phyloP scores from a whole-genome alignment of 2,797 vertebrate genomes.

The Halcyon leucocephala region DNA sequence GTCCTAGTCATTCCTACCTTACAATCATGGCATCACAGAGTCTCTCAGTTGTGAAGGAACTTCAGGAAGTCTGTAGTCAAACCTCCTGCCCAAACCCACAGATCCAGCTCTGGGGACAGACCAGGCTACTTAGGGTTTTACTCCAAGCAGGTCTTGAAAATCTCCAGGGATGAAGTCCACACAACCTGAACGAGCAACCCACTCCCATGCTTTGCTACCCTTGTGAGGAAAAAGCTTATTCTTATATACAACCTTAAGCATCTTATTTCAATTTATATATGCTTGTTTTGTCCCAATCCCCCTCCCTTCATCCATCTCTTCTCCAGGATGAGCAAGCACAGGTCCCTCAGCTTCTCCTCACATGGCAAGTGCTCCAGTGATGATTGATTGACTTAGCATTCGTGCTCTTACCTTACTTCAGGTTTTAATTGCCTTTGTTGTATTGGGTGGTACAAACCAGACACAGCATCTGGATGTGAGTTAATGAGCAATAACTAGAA shows the following conservation, averaged over 20 bases:
- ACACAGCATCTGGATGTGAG: background rate
- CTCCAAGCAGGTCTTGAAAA: background rate
- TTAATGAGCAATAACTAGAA: background rate
- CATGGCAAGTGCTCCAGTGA: background rate
- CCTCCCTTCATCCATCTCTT: background rate
- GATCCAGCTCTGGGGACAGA: background rate
- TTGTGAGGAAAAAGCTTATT: background rate
- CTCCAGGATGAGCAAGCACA: background rate
- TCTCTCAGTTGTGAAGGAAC: background rate
- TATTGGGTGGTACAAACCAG: background rate
- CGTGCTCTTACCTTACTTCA: background rate
- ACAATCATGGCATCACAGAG: background rate
- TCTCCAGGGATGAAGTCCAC: background rate
- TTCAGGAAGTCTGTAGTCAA: background rate
- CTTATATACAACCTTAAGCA: background rate
- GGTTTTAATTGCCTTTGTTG: background rate
- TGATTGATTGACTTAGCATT: background rate
- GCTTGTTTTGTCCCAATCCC: fast-evolving
- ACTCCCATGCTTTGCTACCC: background rate
- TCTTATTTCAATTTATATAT: background rate
- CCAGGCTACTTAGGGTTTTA: background rate
- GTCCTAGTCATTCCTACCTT: background rate
- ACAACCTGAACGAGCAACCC: background rate
- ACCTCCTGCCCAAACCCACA: background rate
- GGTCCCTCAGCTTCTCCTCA: background rate